phyloP scores from a whole-genome alignment of 1,140 invertebrate species.

The Neodiprion pinetum region DNA sequence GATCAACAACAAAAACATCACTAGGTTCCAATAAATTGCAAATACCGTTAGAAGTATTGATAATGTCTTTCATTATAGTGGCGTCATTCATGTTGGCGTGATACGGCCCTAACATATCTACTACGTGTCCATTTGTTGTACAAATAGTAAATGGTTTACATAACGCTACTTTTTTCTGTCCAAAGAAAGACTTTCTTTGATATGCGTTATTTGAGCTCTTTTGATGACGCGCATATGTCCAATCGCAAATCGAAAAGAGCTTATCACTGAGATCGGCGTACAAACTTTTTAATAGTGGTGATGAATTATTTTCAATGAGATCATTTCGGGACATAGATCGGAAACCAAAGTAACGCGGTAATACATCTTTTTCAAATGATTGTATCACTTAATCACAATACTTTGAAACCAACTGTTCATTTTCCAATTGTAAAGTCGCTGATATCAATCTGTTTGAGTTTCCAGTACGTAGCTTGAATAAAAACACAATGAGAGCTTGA shows the following conservation, averaged over 20 bases:
- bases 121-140: slow-evolving; percentile 24
- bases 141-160: slow-evolving; percentile 20
- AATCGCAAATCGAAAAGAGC: background rate
- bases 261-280: slow-evolving; percentile 17
- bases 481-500: slow-evolving; percentile 28
- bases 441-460: slow-evolving; percentile 24
- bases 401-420: slow-evolving; percentile 23
- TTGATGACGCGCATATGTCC: slow-evolving; percentile 19
- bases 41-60: background rate
- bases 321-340: background rate
- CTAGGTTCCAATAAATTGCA: background rate
- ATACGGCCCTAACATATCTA: slow-evolving; percentile 30
- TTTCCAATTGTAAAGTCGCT: slow-evolving; percentile 16
- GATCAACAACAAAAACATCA: background rate
- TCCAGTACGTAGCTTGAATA: slow-evolving; percentile 26
- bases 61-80: background rate
- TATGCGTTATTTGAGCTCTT: background rate
- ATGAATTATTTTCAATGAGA: background rate
- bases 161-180: slow-evolving; percentile 28
- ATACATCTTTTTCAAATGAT: slow-evolving; percentile 23
- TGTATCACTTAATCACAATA: slow-evolving; percentile 11
- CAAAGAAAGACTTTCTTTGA: slow-evolving; percentile 19
- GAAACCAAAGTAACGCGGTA: background rate
- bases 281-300: background rate
- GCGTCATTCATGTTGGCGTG: slow-evolving; percentile 35